Conservation (phyloP, 1,140 invertebrate species). For the Zaprionus nigranus region DNA sequence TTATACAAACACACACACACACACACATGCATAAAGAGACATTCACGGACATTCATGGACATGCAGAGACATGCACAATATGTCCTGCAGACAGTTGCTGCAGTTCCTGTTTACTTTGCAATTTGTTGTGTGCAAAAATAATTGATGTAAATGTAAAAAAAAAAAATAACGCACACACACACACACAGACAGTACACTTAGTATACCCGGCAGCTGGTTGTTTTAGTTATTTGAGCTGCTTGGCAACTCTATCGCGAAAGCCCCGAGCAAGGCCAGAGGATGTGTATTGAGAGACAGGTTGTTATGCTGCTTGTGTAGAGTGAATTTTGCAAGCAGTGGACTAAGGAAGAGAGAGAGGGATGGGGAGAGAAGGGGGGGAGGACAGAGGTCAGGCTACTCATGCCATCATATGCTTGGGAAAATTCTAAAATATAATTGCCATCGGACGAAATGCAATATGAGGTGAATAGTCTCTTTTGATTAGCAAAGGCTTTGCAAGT, state of each 20-base stretch:
- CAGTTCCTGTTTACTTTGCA: slow-evolving; percentile 7
- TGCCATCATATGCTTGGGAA: not conserved
- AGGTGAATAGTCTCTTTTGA: not conserved
- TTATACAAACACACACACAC: not conserved
- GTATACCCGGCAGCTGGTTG: not conserved
- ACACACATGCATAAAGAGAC: not conserved
- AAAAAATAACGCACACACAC: not conserved
- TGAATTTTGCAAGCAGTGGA: not conserved
- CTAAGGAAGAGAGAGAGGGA: not conserved
- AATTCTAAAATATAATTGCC: slow-evolving; percentile 8
- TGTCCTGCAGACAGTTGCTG: slow-evolving; percentile 3
- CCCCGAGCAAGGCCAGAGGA: not conserved
- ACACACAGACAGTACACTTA: not conserved
- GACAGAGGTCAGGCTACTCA: not conserved
- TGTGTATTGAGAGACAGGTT: not conserved
- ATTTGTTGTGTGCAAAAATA: slow-evolving; percentile 6
- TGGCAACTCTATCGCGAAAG: not conserved
- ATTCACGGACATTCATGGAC: not conserved
- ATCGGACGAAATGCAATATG: not conserved
- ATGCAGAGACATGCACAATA: slow-evolving; percentile 3
- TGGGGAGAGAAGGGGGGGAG: not conserved
- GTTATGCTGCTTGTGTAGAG: not conserved
- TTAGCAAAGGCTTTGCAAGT: not conserved
- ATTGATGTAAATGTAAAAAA: slow-evolving; percentile 8
- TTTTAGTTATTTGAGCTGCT: slow-evolving; percentile 1